Conservation (phyloP, 2,113 vertebrate species). For the Puffinus mauretanicus region DNA sequence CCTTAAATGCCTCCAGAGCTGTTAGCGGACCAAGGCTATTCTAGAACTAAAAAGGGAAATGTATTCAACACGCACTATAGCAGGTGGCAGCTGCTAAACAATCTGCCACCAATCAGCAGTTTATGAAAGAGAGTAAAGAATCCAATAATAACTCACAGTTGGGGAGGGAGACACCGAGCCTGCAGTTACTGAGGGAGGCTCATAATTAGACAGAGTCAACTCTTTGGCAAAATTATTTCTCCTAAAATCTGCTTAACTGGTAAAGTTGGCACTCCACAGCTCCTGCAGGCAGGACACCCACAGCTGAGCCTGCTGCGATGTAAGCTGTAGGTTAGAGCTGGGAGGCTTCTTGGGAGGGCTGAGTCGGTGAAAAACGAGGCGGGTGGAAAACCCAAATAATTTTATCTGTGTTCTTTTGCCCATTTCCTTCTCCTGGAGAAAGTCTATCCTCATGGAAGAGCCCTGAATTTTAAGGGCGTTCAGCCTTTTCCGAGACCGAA, state of each 20-base stretch:
- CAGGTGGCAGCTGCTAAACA: conserved; percentile 71
- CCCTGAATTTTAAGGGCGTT: not conserved
- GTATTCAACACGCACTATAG: conserved; percentile 65
- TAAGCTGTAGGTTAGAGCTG: not conserved
- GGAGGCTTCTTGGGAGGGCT: not conserved
- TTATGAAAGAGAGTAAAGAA: conserved; percentile 70
- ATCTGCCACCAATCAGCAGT: conserved; percentile 72
- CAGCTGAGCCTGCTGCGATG: not conserved
- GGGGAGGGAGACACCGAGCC: conserved; percentile 46
- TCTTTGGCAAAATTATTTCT: conserved; percentile 39
- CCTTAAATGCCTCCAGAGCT: conserved; percentile 13
- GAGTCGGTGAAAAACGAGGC: not conserved
- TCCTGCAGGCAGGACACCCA: not conserved
- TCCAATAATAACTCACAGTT: conserved; percentile 66
- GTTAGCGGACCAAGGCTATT: conserved; percentile 44
- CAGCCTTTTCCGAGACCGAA: not conserved
- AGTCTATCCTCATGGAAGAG: not conserved
- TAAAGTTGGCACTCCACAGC: not conserved
- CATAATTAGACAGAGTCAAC: conserved; percentile 15
- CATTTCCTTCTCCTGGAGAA: not conserved
- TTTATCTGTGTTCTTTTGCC: not conserved
- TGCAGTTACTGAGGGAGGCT: conserved; percentile 25
- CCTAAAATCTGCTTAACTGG: conserved; percentile 18
- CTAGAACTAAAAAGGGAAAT: conserved; percentile 60
- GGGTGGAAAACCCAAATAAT: not conserved